phyloP scores from a whole-genome alignment of 2,797 vertebrate species.

The Cercopithecus hamlyni region DNA sequence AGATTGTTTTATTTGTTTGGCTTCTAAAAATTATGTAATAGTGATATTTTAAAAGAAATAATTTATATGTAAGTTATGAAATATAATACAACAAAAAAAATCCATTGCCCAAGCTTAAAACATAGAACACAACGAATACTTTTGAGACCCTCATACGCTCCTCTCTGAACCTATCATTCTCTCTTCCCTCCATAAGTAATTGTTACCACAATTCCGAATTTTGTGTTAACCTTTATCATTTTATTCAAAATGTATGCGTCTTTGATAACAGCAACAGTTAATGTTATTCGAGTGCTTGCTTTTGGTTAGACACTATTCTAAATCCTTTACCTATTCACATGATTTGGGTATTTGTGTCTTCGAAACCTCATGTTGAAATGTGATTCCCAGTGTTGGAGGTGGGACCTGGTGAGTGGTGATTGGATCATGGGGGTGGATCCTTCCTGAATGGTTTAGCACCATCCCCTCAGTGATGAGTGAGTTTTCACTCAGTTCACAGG shows the following conservation, averaged over 20 bases:
- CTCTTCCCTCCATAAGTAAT: neutral
- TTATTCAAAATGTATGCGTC: neutral
- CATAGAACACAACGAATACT: neutral
- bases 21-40: neutral
- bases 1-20: neutral
- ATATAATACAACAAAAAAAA: neutral
- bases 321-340: neutral
- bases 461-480: neutral
- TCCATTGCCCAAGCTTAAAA: neutral
- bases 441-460: neutral
- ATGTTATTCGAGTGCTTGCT: neutral
- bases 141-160: neutral
- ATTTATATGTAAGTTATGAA: slow-evolving; percentile 5
- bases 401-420: neutral
- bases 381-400: neutral
- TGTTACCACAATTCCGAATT: neutral
- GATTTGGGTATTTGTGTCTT: neutral
- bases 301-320: neutral
- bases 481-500: neutral
- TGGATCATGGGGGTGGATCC: neutral
- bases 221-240: neutral
- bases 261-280: neutral
- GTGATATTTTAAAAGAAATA: neutral
- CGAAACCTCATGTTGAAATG: neutral
- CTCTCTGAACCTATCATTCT: neutral